phyloP scores from a whole-genome alignment of 2,113 vertebrate species.

The Odontophorus gujanensis region DNA sequence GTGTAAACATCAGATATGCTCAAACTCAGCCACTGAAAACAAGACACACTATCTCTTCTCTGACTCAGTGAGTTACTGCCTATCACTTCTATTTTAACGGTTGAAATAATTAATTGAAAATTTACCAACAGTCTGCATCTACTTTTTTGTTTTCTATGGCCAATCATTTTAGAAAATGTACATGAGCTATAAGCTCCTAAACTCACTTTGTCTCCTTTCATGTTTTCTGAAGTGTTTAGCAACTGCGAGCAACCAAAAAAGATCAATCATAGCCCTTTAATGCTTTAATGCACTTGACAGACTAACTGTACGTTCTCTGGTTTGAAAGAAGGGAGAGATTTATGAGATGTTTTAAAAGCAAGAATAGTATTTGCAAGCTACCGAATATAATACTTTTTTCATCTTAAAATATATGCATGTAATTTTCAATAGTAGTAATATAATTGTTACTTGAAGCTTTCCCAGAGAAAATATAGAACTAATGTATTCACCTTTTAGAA shows the following conservation, averaged over 20 bases:
- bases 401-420: background rate
- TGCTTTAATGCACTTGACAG: background rate
- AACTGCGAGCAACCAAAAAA: background rate
- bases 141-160: background rate
- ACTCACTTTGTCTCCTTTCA: background rate
- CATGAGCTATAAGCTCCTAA: background rate
- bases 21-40: background rate
- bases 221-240: background rate
- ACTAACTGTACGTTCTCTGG: background rate
- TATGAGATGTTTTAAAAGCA: background rate
- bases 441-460: conserved; percentile 5
- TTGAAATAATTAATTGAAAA: background rate
- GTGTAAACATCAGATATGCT: background rate
- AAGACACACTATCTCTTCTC: background rate
- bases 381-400: background rate
- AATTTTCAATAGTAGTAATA: background rate
- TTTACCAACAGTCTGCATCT: background rate
- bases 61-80: background rate
- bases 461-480: background rate
- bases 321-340: background rate
- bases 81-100: background rate
- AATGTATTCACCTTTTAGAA: conserved; percentile 21
- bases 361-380: background rate
- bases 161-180: background rate
- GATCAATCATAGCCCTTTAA: background rate